These are phyloP conservation scores for Lasioglossum baleicum DNA, from an alignment of 1,140 invertebrate genomes.

Conservation along the genomic window DNA sequence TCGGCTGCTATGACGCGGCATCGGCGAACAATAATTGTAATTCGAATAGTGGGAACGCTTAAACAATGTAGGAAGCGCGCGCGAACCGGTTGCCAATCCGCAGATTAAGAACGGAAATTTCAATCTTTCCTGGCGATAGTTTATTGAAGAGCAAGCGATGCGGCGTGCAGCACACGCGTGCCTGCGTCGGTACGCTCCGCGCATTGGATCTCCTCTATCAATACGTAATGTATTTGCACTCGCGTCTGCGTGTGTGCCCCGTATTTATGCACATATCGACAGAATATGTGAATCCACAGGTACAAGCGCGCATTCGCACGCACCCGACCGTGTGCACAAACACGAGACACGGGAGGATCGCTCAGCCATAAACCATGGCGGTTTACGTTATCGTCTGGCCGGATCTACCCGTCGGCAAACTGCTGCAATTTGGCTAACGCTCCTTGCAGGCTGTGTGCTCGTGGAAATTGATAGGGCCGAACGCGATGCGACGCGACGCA, in stretches of 20 bases:
- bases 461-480: slow-evolving; percentile 55
- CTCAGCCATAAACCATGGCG: slow-evolving; percentile 61
- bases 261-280: slow-evolving; percentile 36
- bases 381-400: slow-evolving; percentile 65
- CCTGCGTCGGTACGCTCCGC: neutral
- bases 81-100: neutral
- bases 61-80: too few relatives aligned
- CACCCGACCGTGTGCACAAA: slow-evolving; percentile 44
- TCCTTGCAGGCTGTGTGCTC: slow-evolving; percentile 37
- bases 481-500: neutral
- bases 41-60: neutral
- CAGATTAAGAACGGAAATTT: slow-evolving; percentile 9
- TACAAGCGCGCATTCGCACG: slow-evolving; percentile 19
- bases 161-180: neutral
- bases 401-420: slow-evolving; percentile 63
- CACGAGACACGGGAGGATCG: slow-evolving; percentile 37
- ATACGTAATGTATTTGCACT: slow-evolving; percentile 31
- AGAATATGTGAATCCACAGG: slow-evolving; percentile 35
- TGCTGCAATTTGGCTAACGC: slow-evolving; percentile 64
- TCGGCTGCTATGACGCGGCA: too few relatives aligned
- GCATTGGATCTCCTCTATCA: neutral
- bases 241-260: slow-evolving; percentile 13
- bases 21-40: neutral
- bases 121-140: slow-evolving; percentile 15
- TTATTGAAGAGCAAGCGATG: slow-evolving; percentile 13